Evolutionary conservation across 2,113 vertebrate species (phyloP).

Genomic region (Mormyrus iriodes): DNA sequence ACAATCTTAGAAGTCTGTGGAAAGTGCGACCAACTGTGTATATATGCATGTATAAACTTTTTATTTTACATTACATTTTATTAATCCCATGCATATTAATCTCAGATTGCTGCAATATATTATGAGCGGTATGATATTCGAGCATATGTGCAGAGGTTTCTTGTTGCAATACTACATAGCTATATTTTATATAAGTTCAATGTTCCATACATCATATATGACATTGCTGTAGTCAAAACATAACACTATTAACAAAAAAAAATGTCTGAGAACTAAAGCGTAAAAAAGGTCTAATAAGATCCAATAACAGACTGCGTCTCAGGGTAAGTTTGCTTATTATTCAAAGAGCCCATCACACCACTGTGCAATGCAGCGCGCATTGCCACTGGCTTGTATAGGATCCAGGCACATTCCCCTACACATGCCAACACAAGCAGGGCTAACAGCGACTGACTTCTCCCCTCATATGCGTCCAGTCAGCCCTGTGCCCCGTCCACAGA

Average conservation of each 20-base stretch:
- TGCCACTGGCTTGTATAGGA: not conserved
- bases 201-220: not conserved
- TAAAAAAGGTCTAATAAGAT: not conserved
- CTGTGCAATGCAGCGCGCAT: not conserved
- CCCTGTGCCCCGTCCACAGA: not conserved
- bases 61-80: not conserved
- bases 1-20: not conserved
- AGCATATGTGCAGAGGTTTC: not conserved
- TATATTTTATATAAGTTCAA: not conserved
- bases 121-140: not conserved
- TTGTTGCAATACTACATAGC: not conserved
- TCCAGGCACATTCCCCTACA: constrained; percentile 35
- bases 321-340: not conserved
- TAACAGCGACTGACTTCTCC: not conserved
- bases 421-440: constrained; percentile 39
- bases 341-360: not conserved
- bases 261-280: not conserved
- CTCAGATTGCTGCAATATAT: not conserved
- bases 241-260: not conserved
- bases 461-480: not conserved
- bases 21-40: not conserved
- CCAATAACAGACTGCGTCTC: not conserved
- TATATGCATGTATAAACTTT: not conserved
- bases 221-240: not conserved
- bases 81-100: not conserved